Base-by-base conservation (phyloP, 2,888 invertebrate genomes). In the Mystacides longicornis region DNA sequence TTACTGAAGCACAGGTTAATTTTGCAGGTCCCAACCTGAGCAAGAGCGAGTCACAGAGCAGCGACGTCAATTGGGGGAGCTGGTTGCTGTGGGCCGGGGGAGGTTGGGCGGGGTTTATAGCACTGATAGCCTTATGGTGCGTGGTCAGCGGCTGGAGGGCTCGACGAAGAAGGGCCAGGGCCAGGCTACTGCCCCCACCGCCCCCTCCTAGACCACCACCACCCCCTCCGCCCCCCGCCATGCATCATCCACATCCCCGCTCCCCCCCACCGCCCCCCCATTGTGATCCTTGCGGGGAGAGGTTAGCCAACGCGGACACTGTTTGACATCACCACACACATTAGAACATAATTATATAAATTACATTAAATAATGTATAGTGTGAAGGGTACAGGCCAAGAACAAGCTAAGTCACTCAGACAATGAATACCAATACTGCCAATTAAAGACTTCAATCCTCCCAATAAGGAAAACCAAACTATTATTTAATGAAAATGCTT, bases 171-270 rank as follows among this genome's bases (percentile, higher is more conserved):
- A 71, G 55, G 67, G 67, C 68, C 69, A 3, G 67, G 67, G 78
- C 69, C 63, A 73, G 68, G 64, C 75, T 72, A 71, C 70, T 67
- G 64, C 75, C 71, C 66, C 67, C 69, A 63, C 69, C 66, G 64
- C 69, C 66, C 64, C 67, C 68, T 65, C 65, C 67, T 58, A 67
- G 69, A 62, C 65, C 65, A 47, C 64, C 65, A 52, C 65, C 62
- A 63, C 67, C 66, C 67, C 73, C 64, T 69, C 71, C 67, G 75
- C 72, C 64, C 71, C 72, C 72, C 56, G 69, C 70, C 60, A 72
- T 69, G 62, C 71, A 69, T 66, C 69, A 66, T 66, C 68, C 62
- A 71, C 71, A 69, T 66, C 69, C 67, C 66, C 68, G 62, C 71
- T 70, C 64, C 70, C 70, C 67, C 68, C 67, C 67, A 66, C 71